Conservation (phyloP, 53 echinoderm and acorn worm genomes). For the Echinometra lucunter region DNA sequence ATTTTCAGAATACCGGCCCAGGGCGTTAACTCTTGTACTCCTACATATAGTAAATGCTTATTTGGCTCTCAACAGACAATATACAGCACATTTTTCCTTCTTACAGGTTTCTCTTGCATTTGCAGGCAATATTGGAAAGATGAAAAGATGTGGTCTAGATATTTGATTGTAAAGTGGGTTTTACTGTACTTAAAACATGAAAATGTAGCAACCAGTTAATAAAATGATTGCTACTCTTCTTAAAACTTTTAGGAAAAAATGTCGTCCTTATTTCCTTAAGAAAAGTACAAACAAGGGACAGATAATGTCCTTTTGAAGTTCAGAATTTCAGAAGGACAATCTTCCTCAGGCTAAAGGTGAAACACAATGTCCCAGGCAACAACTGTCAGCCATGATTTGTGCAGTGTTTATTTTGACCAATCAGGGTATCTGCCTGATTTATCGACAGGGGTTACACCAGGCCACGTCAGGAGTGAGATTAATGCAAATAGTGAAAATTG, state of each 20-base stretch:
- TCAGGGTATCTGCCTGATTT: constrained; percentile 24
- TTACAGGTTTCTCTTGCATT: not conserved
- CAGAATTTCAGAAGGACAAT: not conserved
- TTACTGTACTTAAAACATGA: not conserved
- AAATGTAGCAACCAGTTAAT: too few relatives aligned
- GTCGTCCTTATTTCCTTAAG: too few relatives aligned
- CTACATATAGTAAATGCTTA: not conserved
- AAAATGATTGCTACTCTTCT: not conserved
- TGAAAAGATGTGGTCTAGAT: not conserved
- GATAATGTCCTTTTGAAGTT: not conserved
- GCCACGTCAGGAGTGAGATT: constrained; percentile 28
- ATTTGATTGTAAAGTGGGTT: not conserved
- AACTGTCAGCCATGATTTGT: constrained; percentile 41
- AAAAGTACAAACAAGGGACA: not conserved
- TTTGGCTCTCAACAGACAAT: not conserved
- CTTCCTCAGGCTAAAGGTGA: not conserved
- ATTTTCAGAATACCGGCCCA: too few relatives aligned
- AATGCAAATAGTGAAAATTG: constrained; percentile 45
- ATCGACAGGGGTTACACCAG: not conserved
- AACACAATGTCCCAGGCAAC: not conserved
- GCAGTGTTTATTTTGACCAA: constrained; percentile 42
- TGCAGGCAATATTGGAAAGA: not conserved
- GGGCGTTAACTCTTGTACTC: not conserved
- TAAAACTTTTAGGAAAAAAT: too few relatives aligned
- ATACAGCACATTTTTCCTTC: not conserved